Percentiles rank a stretch among this genome's conserved stretches.
Evolutionary conservation across 2,113 vertebrate species (phyloP).

Genomic region (Polyodon spathula): DNA sequence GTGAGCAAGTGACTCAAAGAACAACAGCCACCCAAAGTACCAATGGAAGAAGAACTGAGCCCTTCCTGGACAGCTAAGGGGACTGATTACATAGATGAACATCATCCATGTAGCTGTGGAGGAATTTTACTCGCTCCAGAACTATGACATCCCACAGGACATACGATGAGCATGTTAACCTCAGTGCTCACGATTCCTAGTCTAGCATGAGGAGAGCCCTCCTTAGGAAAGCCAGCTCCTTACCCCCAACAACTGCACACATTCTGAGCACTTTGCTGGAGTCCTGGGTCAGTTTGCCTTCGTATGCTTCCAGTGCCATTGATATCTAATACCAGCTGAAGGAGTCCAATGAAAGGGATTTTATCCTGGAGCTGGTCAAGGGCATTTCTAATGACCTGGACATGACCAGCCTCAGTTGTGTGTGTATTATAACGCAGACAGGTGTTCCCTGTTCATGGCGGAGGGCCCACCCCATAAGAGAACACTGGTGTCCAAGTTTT

Average conservation of each 20-base stretch:
- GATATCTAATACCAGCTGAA: slow-evolving; percentile 60
- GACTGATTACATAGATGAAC: slow-evolving; percentile 52
- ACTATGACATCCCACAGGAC: slow-evolving; percentile 53
- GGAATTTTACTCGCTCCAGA: slow-evolving; percentile 61
- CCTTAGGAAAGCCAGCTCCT: slow-evolving; percentile 63
- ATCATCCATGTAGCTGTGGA: slow-evolving; percentile 61
- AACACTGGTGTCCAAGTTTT: slow-evolving; percentile 63
- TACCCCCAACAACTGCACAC: slow-evolving; percentile 61
- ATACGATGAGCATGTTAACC: slow-evolving; percentile 57
- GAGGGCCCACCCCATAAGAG: slow-evolving; percentile 60
- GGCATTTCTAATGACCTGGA: slow-evolving; percentile 65
- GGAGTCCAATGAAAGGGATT: slow-evolving; percentile 60
- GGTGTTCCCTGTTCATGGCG: slow-evolving; percentile 61
- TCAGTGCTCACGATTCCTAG: slow-evolving; percentile 48
- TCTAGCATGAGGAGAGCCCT: slow-evolving; percentile 59
- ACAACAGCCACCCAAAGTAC: slow-evolving; percentile 42
- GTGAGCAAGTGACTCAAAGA: slow-evolving; percentile 53
- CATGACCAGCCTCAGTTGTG: slow-evolving; percentile 57
- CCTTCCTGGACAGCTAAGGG: slow-evolving; percentile 35
- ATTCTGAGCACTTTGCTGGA: slow-evolving; percentile 63
- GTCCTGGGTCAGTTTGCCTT: slow-evolving; percentile 58
- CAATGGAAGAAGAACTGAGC: slow-evolving; percentile 41
- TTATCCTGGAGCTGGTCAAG: slow-evolving; percentile 63
- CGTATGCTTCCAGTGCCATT: slow-evolving; percentile 59
- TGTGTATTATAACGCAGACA: slow-evolving; percentile 59